Conservation (phyloP, 2,113 vertebrate genomes). For the Paramisgurnus dabryanus region DNA sequence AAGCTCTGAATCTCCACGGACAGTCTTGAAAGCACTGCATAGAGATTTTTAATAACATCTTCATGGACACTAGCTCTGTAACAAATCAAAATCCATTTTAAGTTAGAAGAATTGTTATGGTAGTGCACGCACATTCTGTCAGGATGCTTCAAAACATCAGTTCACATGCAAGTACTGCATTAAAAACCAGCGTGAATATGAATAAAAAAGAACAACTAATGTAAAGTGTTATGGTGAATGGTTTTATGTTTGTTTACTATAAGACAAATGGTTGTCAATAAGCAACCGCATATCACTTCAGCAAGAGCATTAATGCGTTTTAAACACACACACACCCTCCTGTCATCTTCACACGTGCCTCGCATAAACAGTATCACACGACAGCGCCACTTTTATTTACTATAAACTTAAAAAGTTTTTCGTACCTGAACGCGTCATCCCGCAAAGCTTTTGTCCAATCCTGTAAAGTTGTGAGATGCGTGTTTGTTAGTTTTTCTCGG, state of each 20-base stretch:
- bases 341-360: neutral
- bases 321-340: neutral
- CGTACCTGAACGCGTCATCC: conserved; percentile 71
- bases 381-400: neutral
- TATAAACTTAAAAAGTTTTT: neutral
- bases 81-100: conserved; percentile 7
- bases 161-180: neutral
- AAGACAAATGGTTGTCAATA: neutral
- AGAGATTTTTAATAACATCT: conserved; percentile 54
- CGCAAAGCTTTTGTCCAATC: conserved; percentile 63
- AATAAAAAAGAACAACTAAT: neutral
- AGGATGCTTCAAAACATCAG: neutral
- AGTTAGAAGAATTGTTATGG: neutral
- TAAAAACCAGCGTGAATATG: too few species aligned
- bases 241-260: neutral
- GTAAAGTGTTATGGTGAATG: neutral
- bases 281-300: too few species aligned
- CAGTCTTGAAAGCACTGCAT: conserved; percentile 61
- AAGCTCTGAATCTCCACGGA: conserved; percentile 57
- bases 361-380: neutral
- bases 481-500: conserved; percentile 56
- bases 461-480: conserved; percentile 65
- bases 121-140: neutral
- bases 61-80: conserved; percentile 47
- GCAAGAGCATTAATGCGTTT: neutral